phyloP scores from a whole-genome alignment of 2,797 vertebrate species.

The Molossus molossus region DNA sequence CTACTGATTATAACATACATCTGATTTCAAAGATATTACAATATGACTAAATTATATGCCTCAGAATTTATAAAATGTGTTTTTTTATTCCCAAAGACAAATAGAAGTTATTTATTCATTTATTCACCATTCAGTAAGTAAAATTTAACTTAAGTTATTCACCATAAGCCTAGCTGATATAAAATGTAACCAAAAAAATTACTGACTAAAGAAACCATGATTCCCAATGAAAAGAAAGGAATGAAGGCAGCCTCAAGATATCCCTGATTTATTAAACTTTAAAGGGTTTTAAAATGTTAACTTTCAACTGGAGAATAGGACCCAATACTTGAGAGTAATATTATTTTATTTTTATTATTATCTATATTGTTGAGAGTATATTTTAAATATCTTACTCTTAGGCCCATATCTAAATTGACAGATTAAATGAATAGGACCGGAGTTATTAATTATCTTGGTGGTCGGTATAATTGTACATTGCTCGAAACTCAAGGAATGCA shows the following conservation, averaged over 20 bases:
- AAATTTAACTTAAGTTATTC: slow-evolving; percentile 59
- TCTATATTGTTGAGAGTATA: background rate
- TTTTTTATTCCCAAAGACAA: slow-evolving; percentile 60
- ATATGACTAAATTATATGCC: slow-evolving; percentile 29
- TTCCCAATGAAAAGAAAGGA: slow-evolving; percentile 59
- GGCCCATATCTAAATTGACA: slow-evolving; percentile 56
- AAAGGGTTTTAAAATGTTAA: slow-evolving; percentile 46
- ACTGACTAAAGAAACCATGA: slow-evolving; percentile 38
- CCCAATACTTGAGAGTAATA: background rate
- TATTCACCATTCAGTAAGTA: slow-evolving; percentile 57
- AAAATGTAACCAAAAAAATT: slow-evolving; percentile 28
- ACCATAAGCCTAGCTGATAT: slow-evolving; percentile 61
- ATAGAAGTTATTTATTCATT: slow-evolving; percentile 50
- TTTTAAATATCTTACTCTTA: slow-evolving; percentile 47
- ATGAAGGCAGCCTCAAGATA: slow-evolving; percentile 55
- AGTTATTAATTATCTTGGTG: slow-evolving; percentile 49
- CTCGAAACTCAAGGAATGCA: slow-evolving; percentile 64
- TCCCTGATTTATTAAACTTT: slow-evolving; percentile 54
- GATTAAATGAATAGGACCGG: slow-evolving; percentile 51
- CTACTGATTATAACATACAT: slow-evolving; percentile 52
- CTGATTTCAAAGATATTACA: slow-evolving; percentile 72
- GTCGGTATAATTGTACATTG: slow-evolving; percentile 39
- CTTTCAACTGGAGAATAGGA: slow-evolving; percentile 48
- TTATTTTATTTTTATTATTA: too few species aligned
- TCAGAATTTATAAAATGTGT: slow-evolving; percentile 63